phyloP scores from a whole-genome alignment of 1,140 invertebrate genomes.

The Drosophila funebris region DNA sequence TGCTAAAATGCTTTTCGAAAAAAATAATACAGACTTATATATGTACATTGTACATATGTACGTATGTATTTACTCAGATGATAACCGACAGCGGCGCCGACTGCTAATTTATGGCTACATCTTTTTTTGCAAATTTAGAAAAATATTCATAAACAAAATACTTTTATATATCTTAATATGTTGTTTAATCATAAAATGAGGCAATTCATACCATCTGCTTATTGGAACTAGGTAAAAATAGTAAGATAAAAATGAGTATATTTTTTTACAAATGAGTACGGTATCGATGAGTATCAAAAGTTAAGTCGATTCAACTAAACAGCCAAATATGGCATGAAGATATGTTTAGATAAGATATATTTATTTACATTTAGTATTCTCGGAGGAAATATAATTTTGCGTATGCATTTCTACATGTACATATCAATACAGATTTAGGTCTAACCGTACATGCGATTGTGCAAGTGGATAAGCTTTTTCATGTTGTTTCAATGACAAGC shows the following conservation, averaged over 20 bases:
- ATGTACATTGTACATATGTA: constrained; percentile 39
- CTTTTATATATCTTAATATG: background rate
- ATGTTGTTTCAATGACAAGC: too few relatives aligned
- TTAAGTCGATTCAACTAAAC: too few relatives aligned
- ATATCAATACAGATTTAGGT: too few relatives aligned
- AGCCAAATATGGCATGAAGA: too few relatives aligned
- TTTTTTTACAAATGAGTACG: too few relatives aligned
- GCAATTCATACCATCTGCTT: background rate
- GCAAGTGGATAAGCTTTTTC: too few relatives aligned
- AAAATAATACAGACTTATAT: constrained; percentile 14
- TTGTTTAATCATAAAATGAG: background rate
- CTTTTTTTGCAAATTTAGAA: constrained; percentile 45
- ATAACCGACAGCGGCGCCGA: constrained; percentile 53
- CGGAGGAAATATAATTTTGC: too few relatives aligned
- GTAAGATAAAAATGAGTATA: background rate
- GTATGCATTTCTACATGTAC: too few relatives aligned
- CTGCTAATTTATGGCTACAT: constrained; percentile 60
- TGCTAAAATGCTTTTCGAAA: constrained; percentile 40
- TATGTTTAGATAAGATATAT: too few relatives aligned
- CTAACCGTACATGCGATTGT: too few relatives aligned
- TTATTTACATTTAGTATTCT: too few relatives aligned
- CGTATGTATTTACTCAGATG: constrained; percentile 52
- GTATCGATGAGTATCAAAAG: background rate
- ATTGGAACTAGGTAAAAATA: background rate
- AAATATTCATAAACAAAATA: constrained; percentile 18